phyloP scores from a whole-genome alignment of 2,797 vertebrate genomes.

The Poeciliopsis turneri region DNA sequence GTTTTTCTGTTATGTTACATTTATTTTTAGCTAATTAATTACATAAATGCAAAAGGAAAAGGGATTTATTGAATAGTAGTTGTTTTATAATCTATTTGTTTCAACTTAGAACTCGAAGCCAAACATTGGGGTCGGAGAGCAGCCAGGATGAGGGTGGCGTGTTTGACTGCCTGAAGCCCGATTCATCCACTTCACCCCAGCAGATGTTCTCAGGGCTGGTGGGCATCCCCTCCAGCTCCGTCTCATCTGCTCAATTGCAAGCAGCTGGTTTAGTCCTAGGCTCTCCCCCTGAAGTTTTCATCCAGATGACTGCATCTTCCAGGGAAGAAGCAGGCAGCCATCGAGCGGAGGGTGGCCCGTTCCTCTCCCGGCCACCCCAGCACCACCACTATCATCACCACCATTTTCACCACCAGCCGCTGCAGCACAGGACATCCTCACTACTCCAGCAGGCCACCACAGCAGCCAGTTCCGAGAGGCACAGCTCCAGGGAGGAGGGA shows the following conservation, averaged over 20 bases:
- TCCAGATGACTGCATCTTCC: slow-evolving; percentile 90
- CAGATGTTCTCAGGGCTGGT: slow-evolving; percentile 93
- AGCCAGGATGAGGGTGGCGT: slow-evolving; percentile 91
- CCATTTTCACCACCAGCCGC: slow-evolving; percentile 86
- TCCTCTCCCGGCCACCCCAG: slow-evolving; percentile 77
- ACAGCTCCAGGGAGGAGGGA: slow-evolving; percentile 85
- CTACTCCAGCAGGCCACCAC: slow-evolving; percentile 87
- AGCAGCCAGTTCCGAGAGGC: slow-evolving; percentile 83
- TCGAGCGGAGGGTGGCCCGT: slow-evolving; percentile 82
- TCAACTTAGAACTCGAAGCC: slow-evolving; percentile 87
- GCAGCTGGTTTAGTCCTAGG: slow-evolving; percentile 91
- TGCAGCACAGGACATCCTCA: slow-evolving; percentile 87
- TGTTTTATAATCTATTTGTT: neutral
- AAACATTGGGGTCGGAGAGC: slow-evolving; percentile 90
- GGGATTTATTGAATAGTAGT: neutral
- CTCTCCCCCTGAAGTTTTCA: slow-evolving; percentile 90
- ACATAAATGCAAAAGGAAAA: neutral
- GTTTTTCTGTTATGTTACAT: neutral
- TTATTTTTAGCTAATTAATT: neutral
- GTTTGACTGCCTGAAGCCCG: slow-evolving; percentile 94
- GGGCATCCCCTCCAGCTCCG: slow-evolving; percentile 84
- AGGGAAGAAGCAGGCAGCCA: slow-evolving; percentile 85
- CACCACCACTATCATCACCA: slow-evolving; percentile 86
- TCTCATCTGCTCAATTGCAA: slow-evolving; percentile 87
- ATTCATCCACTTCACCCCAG: slow-evolving; percentile 84